Evolutionary conservation across 2,888 invertebrate species (phyloP), one percentile per base, ranked within the genome.

Genomic region (Argynnis bischoffii): DNA sequence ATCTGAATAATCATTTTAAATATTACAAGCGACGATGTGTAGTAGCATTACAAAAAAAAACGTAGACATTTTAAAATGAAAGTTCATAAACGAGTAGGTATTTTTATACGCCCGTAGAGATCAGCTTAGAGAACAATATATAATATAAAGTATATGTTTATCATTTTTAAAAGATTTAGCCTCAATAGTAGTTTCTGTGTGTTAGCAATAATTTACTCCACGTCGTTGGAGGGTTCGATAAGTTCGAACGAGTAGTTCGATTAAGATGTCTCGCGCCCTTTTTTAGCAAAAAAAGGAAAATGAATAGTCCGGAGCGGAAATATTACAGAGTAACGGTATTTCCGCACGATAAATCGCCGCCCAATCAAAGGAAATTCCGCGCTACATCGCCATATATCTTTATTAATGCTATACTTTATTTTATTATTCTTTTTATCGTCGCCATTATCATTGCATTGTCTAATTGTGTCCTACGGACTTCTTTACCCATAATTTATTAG

Each of bases 271-370:
- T 88, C 90, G 89, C 88, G 92, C 92, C 91, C 91, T 90, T 92
- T 92, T 92, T 89, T 80, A 81, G 84, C 86, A 88, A 92, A 91
- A 92, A 91, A 90, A 84, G 90, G 87, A 90, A 92, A 92, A 87
- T 89, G 91, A 90, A 92, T 87, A 87, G 87, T 84, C 82, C 83
- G 78, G 86, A 84, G 88, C 92, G 93, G 93, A 93, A 92, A 92
- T 93, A 93, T 93, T 93, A 93, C 88, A 79, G 82, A 88, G 87
- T 89, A 90, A 90, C 91, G 88, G 89, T 87, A 88, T 93, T 93
- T 93, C 93, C 93, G 93, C 90, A 85, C 93, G 88, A 93, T 93
- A 93, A 93, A 93, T 92, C 88, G 88, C 85, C 86, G 87, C 84
- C 91, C 89, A 93, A 93, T 93, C 93, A 92, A 92, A 92, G 88